Percentiles rank a stretch among this genome's conserved stretches.
phyloP scores from a whole-genome alignment of 2,797 vertebrate species.

The Morus bassanus region DNA sequence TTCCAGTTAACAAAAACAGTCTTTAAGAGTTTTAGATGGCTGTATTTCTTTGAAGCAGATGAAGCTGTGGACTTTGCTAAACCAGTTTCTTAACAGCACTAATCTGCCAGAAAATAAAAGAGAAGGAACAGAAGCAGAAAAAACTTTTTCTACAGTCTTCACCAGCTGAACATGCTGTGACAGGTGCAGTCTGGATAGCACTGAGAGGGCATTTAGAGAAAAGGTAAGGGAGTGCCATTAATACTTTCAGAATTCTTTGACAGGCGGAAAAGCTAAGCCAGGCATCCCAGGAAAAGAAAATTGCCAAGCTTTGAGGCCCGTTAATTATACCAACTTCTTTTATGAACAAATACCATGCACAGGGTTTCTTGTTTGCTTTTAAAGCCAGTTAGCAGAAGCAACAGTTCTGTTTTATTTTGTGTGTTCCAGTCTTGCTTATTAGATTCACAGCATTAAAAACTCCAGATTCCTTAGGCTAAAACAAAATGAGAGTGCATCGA shows the following conservation, averaged over 20 bases:
- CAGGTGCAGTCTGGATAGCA: slow-evolving; percentile 52
- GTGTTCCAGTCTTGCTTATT: background rate
- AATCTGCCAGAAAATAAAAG: background rate
- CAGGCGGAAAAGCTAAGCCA: background rate
- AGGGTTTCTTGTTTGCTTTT: background rate
- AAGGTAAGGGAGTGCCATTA: slow-evolving; percentile 61
- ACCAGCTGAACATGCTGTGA: background rate
- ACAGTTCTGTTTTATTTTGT: background rate
- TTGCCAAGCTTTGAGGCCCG: background rate
- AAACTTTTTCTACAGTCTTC: background rate
- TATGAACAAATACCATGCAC: background rate
- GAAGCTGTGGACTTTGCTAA: background rate
- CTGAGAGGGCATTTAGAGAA: slow-evolving; percentile 62
- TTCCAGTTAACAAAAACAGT: background rate
- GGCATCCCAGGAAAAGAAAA: background rate
- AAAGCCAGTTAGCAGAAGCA: background rate
- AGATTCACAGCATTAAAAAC: background rate
- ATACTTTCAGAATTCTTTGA: background rate
- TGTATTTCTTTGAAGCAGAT: background rate
- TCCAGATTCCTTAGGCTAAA: background rate
- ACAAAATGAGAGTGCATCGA: background rate
- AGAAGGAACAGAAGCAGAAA: slow-evolving; percentile 16
- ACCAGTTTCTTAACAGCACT: slow-evolving; percentile 13
- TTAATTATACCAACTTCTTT: background rate
- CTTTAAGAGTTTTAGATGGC: background rate